Conservation (phyloP, 2,113 vertebrate genomes). For the Microcebus jonahi region DNA sequence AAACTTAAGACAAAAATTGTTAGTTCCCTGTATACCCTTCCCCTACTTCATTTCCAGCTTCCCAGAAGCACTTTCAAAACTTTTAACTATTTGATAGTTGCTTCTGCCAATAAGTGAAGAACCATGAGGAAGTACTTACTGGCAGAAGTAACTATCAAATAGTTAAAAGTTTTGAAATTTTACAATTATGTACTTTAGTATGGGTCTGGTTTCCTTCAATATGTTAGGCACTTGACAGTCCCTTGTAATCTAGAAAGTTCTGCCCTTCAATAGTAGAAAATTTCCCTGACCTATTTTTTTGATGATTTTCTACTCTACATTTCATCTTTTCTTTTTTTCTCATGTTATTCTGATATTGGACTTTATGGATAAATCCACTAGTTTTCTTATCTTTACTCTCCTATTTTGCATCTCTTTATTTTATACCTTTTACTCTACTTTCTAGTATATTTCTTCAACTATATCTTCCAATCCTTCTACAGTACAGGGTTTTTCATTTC, state of each 20-base stretch:
- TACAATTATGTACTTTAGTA: not conserved
- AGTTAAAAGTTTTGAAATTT: not conserved
- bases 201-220: not conserved
- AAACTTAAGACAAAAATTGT: not conserved
- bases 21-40: not conserved
- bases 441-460: not conserved
- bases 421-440: not conserved
- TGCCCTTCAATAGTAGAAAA: not conserved
- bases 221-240: not conserved
- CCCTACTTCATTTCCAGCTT: not conserved
- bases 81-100: not conserved
- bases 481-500: not conserved
- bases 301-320: not conserved
- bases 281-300: not conserved
- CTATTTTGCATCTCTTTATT: not conserved
- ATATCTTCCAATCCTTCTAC: not conserved
- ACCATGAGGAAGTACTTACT: no score
- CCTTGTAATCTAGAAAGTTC: conserved; percentile 16
- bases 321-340: not conserved
- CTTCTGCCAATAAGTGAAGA: not conserved
- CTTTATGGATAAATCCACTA: not conserved
- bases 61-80: not conserved
- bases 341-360: not conserved
- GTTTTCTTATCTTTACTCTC: not conserved
- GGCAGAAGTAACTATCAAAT: no score